Evolutionary conservation across 2,797 vertebrate species (phyloP), one percentile per base, ranked within the genome.

Genomic region (Lagodon rhomboides): DNA sequence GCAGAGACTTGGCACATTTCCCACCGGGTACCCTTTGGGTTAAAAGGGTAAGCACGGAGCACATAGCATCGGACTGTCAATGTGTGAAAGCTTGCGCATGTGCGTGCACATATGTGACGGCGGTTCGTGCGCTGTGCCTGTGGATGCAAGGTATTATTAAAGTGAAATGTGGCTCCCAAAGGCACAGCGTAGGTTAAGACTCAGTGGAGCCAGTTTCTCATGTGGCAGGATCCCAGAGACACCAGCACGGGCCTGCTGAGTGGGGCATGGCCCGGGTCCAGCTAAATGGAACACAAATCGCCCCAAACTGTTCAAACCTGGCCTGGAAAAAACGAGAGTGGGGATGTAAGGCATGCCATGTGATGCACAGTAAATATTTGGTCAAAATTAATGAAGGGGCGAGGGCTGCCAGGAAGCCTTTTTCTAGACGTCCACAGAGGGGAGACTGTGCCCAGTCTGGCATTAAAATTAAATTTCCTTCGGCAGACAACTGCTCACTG

Each of bases 381-480:
- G 93, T 93, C 89, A 93, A 89, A 94, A 94, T 93, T 93, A 94
- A 94, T 94, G 93, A 93, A 88, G 89, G 89, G 85, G 89, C 87
- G 44, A 89, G 69, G 87, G 79, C 84, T 93, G 93, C 94, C 92
- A 94, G 91, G 82, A 89, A 83, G 80, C 68, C 86, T 86, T 90
- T 91, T 90, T 90, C 74, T 75, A 89, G 90, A 84, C 83, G 56
- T 91, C 87, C 86, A 87, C 88, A 93, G 91, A 90, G 86, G 89
- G 83, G 84, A 90, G 79, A 84, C 85, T 82, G 83, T 91, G 93
- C 92, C 91, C 88, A 82, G 91, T 83, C 92, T 90, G 91, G 92
- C 91, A 93, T 88, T 91, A 86, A 91, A 93, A 92, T 88, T 61
- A 92, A 79, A 94, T 93, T 93, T 95, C 91, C 91, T 91, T 91